phyloP scores from a whole-genome alignment of 2,888 invertebrate species.

The Archips crataeganus region DNA sequence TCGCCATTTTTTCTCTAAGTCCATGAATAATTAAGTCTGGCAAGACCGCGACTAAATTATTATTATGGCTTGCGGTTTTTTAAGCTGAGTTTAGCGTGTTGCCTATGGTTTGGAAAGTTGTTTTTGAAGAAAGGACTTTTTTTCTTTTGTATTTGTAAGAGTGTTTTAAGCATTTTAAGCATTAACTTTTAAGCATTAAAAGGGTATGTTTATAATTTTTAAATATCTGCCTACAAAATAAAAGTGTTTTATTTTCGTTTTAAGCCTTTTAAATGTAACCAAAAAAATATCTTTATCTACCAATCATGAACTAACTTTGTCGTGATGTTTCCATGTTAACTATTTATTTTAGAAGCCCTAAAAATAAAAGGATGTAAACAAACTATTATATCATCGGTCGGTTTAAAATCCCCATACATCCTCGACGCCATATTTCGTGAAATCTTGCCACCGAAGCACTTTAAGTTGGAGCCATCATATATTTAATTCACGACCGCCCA shows the following conservation, averaged over 20 bases:
- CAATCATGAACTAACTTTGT: not conserved
- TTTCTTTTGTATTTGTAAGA: not conserved
- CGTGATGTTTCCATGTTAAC: not conserved
- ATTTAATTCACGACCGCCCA: conserved; percentile 81
- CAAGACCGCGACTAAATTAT: conserved; percentile 71
- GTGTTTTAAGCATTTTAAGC: too few relatives aligned
- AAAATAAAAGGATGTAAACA: not conserved
- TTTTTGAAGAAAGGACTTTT: conserved; percentile 15
- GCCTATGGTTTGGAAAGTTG: conserved; percentile 39
- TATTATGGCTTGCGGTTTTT: conserved; percentile 60
- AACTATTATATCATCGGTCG: not conserved
- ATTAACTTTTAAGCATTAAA: too few relatives aligned
- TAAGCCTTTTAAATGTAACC: too few relatives aligned
- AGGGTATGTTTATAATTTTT: too few relatives aligned
- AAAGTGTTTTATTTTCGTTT: too few relatives aligned
- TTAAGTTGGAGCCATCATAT: conserved; percentile 79
- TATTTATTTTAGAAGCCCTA: not conserved
- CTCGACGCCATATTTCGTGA: conserved; percentile 73
- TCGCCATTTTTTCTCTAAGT: conserved; percentile 75
- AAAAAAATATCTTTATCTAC: too few relatives aligned
- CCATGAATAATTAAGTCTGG: conserved; percentile 73
- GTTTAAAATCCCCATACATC: conserved; percentile 40
- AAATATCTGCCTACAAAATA: too few relatives aligned
- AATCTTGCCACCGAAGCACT: conserved; percentile 82
- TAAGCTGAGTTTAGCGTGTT: conserved; percentile 54